A percentile compares a stretch with the other conserved stretches of the same genome.
phyloP scores from a whole-genome alignment of 2,888 invertebrate species.

The Lepidocyrtoides sp. region DNA sequence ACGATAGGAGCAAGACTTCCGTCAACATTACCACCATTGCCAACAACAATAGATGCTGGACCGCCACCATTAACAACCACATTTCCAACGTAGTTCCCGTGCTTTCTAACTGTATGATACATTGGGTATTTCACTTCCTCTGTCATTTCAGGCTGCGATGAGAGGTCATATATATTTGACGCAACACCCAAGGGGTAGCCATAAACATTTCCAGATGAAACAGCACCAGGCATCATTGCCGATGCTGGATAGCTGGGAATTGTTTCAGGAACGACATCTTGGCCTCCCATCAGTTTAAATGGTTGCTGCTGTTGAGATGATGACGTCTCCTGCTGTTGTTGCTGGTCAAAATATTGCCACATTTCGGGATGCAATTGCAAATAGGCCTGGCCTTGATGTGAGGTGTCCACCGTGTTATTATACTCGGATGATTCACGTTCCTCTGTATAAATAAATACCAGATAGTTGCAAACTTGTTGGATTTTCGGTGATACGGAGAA shows the following conservation, averaged over 20 bases:
- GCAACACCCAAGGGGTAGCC: constrained; percentile 74
- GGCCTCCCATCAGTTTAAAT: constrained; percentile 60
- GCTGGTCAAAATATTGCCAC: constrained; percentile 84
- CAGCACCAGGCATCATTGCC: constrained; percentile 69
- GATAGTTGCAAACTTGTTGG: background rate
- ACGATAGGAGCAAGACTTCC: constrained; percentile 67
- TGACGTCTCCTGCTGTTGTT: constrained; percentile 23
- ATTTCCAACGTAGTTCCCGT: constrained; percentile 79
- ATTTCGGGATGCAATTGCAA: constrained; percentile 87
- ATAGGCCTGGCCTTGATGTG: constrained; percentile 87
- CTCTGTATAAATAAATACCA: constrained; percentile 83
- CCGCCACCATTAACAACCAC: constrained; percentile 52
- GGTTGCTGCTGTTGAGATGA: constrained; percentile 43
- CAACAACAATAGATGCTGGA: background rate
- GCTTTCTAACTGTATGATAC: constrained; percentile 83
- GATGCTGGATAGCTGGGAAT: constrained; percentile 82
- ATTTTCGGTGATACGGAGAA: too few relatives aligned
- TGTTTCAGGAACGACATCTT: constrained; percentile 71
- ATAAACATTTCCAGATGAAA: constrained; percentile 71
- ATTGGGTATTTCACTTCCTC: constrained; percentile 84
- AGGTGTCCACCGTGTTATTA: constrained; percentile 87
- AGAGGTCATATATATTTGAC: constrained; percentile 78
- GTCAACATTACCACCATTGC: background rate
- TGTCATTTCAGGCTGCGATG: constrained; percentile 83
- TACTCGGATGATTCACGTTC: constrained; percentile 87